Evolutionary conservation across 2,888 invertebrate genomes (phyloP).

Genomic region (Charanyca ferruginea): DNA sequence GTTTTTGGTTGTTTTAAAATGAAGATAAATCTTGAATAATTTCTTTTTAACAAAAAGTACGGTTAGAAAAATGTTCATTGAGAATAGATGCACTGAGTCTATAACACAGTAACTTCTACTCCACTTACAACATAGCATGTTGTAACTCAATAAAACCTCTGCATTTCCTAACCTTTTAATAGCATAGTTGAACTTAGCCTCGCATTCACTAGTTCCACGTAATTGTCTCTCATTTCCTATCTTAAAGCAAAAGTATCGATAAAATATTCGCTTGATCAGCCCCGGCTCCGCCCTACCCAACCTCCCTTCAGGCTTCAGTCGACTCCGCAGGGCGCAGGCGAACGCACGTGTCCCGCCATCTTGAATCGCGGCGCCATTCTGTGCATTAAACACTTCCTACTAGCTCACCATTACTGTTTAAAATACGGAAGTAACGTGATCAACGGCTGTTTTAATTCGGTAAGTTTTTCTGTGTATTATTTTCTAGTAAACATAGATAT

Average conservation of each 20-base stretch:
- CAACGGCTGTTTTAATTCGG: slow-evolving; percentile 21
- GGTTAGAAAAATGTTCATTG: neutral
- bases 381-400: slow-evolving; percentile 73
- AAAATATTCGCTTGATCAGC: slow-evolving; percentile 65
- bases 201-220: slow-evolving; percentile 30
- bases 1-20: neutral
- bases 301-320: slow-evolving; percentile 83
- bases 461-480: slow-evolving; percentile 39
- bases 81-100: slow-evolving; percentile 1
- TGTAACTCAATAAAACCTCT: slow-evolving; percentile 12
- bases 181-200: slow-evolving; percentile 40
- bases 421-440: slow-evolving; percentile 35
- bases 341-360: slow-evolving; percentile 75
- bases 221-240: slow-evolving; percentile 66
- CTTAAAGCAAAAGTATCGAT: slow-evolving; percentile 67
- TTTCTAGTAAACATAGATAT: slow-evolving; percentile 5
- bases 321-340: slow-evolving; percentile 76
- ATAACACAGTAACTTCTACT: slow-evolving; percentile 18
- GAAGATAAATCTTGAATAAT: neutral
- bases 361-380: slow-evolving; percentile 79
- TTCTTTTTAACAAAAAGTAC: neutral
- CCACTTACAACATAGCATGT: slow-evolving; percentile 1
- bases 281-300: slow-evolving; percentile 75
- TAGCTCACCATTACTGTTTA: slow-evolving; percentile 40
- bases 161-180: slow-evolving; percentile 32